Evolutionary conservation across 2,113 vertebrate species (phyloP).

Genomic region (Anser cygnoides): DNA sequence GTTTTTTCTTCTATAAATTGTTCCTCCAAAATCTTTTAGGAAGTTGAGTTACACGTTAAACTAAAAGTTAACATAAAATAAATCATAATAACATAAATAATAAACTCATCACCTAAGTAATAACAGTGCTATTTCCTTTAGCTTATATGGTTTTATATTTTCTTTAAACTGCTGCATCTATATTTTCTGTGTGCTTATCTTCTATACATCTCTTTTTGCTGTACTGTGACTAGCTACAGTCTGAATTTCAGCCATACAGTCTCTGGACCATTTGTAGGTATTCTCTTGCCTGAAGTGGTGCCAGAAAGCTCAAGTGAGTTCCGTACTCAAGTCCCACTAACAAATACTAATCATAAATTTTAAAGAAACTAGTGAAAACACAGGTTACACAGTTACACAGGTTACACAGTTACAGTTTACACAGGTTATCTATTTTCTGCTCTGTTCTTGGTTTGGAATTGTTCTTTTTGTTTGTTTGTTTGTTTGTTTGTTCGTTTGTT

Average conservation of each 20-base stretch:
- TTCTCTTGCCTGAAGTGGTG: background rate
- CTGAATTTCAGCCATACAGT: background rate
- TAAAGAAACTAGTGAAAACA: background rate
- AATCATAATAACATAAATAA: background rate
- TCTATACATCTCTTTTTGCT: background rate
- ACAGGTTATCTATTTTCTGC: background rate
- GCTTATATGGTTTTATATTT: background rate
- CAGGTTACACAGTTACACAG: no score
- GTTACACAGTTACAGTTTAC: background rate
- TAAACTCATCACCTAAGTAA: background rate
- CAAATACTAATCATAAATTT: background rate
- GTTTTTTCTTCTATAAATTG: accelerated
- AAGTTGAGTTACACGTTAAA: background rate
- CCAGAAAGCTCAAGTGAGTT: background rate
- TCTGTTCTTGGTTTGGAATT: background rate
- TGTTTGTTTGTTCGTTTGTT: background rate
- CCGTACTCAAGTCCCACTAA: background rate
- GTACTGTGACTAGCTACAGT: background rate
- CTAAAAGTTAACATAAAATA: background rate
- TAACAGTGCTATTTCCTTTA: background rate
- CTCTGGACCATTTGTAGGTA: background rate
- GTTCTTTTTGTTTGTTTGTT: background rate
- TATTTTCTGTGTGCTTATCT: background rate
- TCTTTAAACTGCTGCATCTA: background rate
- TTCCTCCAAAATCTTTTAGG: background rate